These are phyloP conservation scores for Ooceraea biroi DNA, from an alignment of 1,140 invertebrate species.

Conservation along the genomic window DNA sequence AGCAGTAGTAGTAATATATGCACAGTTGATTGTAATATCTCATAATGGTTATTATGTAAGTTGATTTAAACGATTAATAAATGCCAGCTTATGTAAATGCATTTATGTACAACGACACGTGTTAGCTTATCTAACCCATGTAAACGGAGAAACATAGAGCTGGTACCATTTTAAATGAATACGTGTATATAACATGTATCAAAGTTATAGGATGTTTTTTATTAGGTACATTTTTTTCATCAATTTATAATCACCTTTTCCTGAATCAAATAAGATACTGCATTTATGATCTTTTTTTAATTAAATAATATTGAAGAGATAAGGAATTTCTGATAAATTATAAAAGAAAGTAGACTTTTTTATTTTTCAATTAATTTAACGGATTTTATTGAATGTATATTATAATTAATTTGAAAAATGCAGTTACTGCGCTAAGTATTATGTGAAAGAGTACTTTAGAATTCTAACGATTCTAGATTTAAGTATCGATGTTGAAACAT, in stretches of 20 bases:
- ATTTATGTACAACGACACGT: not conserved
- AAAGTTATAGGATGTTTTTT: not conserved
- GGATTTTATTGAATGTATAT: not conserved
- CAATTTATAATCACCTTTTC: not conserved
- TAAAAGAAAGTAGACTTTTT: no score
- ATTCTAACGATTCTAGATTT: slow-evolving; percentile 47
- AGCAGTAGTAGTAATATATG: not conserved
- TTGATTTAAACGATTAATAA: slow-evolving; percentile 29
- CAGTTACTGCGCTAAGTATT: not conserved
- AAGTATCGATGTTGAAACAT: not conserved
- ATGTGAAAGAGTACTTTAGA: slow-evolving; percentile 5
- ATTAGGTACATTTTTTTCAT: not conserved
- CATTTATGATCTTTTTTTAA: no score
- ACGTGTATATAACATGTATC: not conserved
- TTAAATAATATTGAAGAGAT: no score
- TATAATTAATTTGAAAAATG: slow-evolving; percentile 10
- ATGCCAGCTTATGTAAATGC: slow-evolving; percentile 30
- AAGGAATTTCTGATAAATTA: no score
- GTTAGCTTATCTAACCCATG: slow-evolving; percentile 1
- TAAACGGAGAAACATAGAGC: not conserved
- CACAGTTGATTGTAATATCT: not conserved
- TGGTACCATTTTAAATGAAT: not conserved
- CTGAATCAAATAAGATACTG: no score
- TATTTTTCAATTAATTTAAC: no score
- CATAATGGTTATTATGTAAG: slow-evolving; percentile 32